These are phyloP conservation scores for Eutolmus rufibarbis DNA, from an alignment of 2,888 invertebrate species.

Conservation along the genomic window DNA sequence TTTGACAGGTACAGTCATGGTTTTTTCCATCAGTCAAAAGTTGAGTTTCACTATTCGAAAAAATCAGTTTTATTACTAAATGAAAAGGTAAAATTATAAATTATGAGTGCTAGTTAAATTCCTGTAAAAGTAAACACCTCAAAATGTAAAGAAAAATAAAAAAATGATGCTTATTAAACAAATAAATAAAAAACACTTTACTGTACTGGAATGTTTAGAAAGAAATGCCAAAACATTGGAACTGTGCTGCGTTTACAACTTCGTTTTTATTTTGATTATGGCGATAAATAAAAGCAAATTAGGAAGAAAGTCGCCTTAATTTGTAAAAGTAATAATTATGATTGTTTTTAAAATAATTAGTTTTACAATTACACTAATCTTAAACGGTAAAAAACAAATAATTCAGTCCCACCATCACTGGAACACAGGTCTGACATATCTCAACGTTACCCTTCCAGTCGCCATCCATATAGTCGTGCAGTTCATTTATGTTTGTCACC, in stretches of 20 bases:
- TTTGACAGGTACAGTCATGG: not conserved
- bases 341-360: not conserved
- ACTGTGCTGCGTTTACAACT: not conserved
- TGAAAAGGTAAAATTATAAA: not conserved
- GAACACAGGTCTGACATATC: not conserved
- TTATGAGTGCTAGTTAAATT: not conserved
- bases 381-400: not conserved
- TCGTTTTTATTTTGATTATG: not conserved
- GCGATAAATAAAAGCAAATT: not conserved
- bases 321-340: not conserved
- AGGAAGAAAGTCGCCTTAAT: not conserved
- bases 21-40: not conserved
- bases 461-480: not conserved
- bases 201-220: not conserved
- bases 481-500: constrained; percentile 15
- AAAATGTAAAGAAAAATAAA: not conserved
- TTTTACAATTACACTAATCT: not conserved
- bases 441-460: not conserved
- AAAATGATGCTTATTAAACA: not conserved
- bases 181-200: not conserved
- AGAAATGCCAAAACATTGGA: not conserved
- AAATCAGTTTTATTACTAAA: not conserved
- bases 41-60: not conserved
- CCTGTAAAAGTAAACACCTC: not conserved
- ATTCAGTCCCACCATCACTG: not conserved